Conservation (phyloP, 92 coral and sea anemone species). For the Nematostella vectensis region DNA sequence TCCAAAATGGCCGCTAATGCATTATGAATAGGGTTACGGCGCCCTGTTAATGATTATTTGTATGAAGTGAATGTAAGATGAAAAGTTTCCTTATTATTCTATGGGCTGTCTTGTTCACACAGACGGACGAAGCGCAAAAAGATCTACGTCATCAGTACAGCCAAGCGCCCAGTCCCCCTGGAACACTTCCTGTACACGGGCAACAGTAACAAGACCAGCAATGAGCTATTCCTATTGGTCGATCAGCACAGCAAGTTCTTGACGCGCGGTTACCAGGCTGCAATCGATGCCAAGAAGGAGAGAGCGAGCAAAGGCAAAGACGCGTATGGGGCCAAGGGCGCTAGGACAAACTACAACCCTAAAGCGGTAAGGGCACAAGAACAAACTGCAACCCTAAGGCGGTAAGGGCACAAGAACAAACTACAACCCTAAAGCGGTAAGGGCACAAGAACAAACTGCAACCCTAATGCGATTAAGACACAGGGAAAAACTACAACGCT, state of each 20-base stretch:
- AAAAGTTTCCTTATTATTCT: too few species aligned
- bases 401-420: conserved; percentile 54
- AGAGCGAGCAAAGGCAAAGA: conserved; percentile 76
- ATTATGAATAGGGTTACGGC: too few species aligned
- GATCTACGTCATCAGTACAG: conserved; percentile 91
- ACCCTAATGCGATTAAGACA: conserved; percentile 22
- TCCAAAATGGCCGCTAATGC: too few species aligned
- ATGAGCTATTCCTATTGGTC: conserved; percentile 80
- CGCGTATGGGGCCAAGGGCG: conserved; percentile 74
- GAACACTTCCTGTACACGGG: conserved; percentile 94
- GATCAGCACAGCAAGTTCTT: conserved; percentile 62
- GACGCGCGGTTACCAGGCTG: conserved; percentile 82
- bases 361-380: conserved; percentile 44
- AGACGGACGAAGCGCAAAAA: conserved; percentile 88
- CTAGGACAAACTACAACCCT: conserved; percentile 33
- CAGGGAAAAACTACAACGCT: conserved; percentile 27
- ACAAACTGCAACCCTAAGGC: conserved; percentile 19
- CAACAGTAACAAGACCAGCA: conserved; percentile 85
- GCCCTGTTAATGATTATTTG: too few species aligned
- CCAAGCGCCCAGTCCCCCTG: conserved; percentile 93
- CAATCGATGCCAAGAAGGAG: conserved; percentile 78
- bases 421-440: conserved; percentile 10
- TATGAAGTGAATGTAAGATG: too few species aligned
- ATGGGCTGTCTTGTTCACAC: too few species aligned
- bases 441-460: neutral